A percentile compares a stretch with the other conserved stretches of the same genome.
Evolutionary conservation across 1,140 invertebrate species (phyloP).

Genomic region (Laupala kohalensis): DNA sequence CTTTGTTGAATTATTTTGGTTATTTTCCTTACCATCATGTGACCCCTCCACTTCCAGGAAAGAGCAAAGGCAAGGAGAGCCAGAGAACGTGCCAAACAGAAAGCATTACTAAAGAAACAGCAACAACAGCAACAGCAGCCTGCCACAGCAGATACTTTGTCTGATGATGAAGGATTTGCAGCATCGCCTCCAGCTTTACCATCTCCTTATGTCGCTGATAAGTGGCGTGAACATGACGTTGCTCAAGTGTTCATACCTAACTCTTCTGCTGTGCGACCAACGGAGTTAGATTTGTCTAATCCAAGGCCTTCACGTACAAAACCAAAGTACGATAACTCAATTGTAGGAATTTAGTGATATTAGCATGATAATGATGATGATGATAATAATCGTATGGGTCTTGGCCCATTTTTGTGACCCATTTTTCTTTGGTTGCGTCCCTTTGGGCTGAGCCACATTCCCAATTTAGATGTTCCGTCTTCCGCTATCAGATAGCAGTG

Average conservation of each 20-base stretch:
- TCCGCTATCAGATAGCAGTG: too few relatives aligned
- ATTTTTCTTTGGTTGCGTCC: too few relatives aligned
- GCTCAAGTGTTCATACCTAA: neutral
- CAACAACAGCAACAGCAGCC: conserved; percentile 26
- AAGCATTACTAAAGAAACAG: conserved; percentile 44
- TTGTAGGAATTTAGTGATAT: neutral
- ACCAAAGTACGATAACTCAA: neutral
- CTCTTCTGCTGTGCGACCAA: conserved; percentile 8
- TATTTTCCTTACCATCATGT: too few relatives aligned
- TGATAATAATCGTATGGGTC: too few relatives aligned
- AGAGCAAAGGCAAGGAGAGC: conserved; percentile 51
- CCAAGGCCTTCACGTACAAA: neutral
- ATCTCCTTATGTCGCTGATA: neutral
- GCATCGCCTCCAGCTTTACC: conserved; percentile 1
- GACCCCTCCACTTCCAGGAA: conserved; percentile 38
- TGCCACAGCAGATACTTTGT: conserved; percentile 21
- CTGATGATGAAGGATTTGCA: conserved; percentile 13
- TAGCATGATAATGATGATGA: neutral
- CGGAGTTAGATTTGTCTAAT: conserved; percentile 12
- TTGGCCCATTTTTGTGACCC: too few relatives aligned
- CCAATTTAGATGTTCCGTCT: too few relatives aligned
- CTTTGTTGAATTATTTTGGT: too few relatives aligned
- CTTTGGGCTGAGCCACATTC: too few relatives aligned
- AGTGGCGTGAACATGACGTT: neutral
- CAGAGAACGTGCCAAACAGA: conserved; percentile 47